Evolutionary conservation across 2,113 vertebrate genomes (phyloP).

Genomic region (Pangasianodon hypophthalmus): DNA sequence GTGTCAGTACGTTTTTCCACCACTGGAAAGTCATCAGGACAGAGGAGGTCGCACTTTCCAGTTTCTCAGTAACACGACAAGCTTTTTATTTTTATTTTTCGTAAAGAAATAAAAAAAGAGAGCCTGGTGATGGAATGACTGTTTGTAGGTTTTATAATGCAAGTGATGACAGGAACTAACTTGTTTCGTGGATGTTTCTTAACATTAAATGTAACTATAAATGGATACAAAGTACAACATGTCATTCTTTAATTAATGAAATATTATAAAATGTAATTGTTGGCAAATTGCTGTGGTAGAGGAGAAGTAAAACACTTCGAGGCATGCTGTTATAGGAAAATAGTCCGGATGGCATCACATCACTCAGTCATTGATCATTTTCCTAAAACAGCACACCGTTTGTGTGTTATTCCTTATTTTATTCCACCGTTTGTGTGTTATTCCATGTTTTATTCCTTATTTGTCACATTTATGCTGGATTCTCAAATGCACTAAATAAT

Average conservation of each 20-base stretch:
- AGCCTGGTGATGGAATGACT: too few species aligned
- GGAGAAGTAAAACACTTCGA: not conserved
- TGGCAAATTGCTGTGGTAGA: not conserved
- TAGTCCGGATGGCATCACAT: not conserved
- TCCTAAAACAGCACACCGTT: not conserved
- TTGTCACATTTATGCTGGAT: too few species aligned
- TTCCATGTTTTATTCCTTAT: not conserved
- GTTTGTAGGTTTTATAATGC: too few species aligned
- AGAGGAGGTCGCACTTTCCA: not conserved
- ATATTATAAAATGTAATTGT: too few species aligned
- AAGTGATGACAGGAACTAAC: too few species aligned
- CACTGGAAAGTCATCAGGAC: not conserved
- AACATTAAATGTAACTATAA: too few species aligned
- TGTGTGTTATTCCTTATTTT: not conserved
- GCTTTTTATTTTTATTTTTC: not conserved
- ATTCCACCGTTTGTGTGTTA: too few species aligned
- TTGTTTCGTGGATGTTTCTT: too few species aligned
- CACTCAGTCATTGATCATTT: not conserved
- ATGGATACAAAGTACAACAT: too few species aligned
- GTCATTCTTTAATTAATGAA: not conserved
- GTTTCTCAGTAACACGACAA: not conserved
- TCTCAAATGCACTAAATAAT: too few species aligned
- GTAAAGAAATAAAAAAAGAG: not conserved
- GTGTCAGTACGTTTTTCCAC: not conserved
- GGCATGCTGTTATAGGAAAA: not conserved